Conservation (phyloP, 2,888 invertebrate genomes). For the Pyrgus malvae region DNA sequence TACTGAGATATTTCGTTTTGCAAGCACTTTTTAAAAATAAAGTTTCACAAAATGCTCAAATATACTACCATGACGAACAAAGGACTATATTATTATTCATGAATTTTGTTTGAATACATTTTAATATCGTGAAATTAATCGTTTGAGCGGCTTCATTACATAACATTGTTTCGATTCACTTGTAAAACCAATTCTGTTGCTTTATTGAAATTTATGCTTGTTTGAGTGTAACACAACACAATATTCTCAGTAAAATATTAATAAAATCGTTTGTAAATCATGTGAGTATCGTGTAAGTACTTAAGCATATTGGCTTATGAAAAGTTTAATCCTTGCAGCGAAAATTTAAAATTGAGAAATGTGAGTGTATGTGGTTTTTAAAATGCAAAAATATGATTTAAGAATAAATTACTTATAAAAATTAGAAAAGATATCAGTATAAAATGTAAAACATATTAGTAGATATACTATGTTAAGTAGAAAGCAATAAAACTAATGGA, state of each 20-base stretch:
- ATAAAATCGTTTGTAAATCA: constrained; percentile 3
- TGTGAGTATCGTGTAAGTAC: neutral
- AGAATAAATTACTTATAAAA: too few relatives aligned
- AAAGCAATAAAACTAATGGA: too few relatives aligned
- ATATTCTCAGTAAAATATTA: constrained; percentile 12
- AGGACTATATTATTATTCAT: constrained; percentile 10
- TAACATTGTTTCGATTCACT: constrained; percentile 7
- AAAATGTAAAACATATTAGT: too few relatives aligned
- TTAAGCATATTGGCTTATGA: neutral
- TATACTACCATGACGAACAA: too few relatives aligned
- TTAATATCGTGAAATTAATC: constrained; percentile 11
- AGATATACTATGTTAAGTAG: too few relatives aligned
- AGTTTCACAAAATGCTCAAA: too few relatives aligned
- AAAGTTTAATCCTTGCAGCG: neutral
- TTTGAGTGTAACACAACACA: constrained; percentile 5
- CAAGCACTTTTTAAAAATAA: neutral
- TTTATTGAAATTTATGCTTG: constrained; percentile 8
- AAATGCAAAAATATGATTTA: too few relatives aligned
- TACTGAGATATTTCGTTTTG: too few relatives aligned
- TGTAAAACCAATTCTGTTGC: constrained; percentile 12
- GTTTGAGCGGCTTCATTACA: constrained; percentile 16
- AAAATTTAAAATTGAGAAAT: neutral
- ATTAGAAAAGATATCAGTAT: neutral
- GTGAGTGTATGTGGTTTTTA: too few relatives aligned
- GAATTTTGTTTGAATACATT: neutral